Evolutionary conservation across 2,888 invertebrate species (phyloP).

Genomic region (Dromius quadrimaculatus): DNA sequence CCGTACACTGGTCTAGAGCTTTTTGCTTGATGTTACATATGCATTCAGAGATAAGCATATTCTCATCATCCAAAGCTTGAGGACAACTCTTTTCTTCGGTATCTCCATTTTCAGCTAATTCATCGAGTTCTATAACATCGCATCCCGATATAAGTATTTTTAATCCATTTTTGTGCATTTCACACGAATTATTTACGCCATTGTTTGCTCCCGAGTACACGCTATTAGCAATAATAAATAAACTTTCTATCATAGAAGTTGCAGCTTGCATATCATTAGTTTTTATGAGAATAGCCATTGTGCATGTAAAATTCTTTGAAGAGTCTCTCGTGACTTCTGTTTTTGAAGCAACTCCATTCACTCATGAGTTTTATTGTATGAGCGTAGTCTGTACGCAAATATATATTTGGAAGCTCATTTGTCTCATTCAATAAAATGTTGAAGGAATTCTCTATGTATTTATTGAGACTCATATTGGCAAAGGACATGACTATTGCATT

Average conservation of each 20-base stretch:
- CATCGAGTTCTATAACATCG: neutral
- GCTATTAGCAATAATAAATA: slow-evolving; percentile 6
- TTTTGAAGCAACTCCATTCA: neutral
- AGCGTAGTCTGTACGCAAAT: neutral
- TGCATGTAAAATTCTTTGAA: slow-evolving; percentile 3
- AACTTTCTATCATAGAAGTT: neutral
- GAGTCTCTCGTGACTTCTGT: neutral
- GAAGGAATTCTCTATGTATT: neutral
- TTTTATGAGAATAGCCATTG: too few species aligned
- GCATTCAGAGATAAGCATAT: neutral
- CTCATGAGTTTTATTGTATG: neutral
- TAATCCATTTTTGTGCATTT: slow-evolving; percentile 3
- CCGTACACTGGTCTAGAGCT: too few species aligned
- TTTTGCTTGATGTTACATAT: neutral
- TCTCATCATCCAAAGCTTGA: neutral
- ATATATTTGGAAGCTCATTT: neutral
- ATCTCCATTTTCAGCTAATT: neutral
- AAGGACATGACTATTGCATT: slow-evolving; percentile 54
- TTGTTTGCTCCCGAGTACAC: neutral
- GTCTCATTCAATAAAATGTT: neutral
- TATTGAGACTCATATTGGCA: slow-evolving; percentile 26
- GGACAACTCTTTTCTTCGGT: neutral
- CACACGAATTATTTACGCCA: neutral
- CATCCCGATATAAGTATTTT: neutral
- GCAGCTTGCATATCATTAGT: neutral